Percentiles rank a stretch among this genome's conserved stretches.
Conservation (phyloP, 2,113 vertebrate genomes). For the Bothrops jararaca region DNA sequence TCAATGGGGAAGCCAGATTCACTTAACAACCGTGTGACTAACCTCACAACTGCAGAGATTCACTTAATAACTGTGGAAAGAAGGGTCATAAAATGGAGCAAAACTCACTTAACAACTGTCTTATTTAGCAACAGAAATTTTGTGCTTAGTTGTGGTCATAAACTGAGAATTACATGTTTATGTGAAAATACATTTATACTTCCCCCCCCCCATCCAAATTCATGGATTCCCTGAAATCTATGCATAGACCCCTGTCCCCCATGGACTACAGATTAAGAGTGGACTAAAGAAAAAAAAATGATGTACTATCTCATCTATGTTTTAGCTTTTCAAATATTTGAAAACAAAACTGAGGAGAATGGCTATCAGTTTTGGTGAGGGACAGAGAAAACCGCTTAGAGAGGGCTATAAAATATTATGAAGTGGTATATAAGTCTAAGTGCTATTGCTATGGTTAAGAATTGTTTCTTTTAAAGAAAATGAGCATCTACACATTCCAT, state of each 20-base stretch:
- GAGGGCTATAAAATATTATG: not conserved
- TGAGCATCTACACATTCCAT: not conserved
- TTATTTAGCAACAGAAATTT: not conserved
- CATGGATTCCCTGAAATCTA: not conserved
- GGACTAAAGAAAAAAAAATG: not conserved
- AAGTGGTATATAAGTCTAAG: not conserved
- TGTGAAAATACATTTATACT: not conserved
- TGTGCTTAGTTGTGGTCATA: not conserved
- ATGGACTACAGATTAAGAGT: not conserved
- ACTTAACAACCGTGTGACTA: not conserved
- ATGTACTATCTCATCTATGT: not conserved
- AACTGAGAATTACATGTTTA: not conserved
- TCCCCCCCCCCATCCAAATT: not conserved
- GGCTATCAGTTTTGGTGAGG: not conserved
- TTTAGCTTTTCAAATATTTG: not conserved
- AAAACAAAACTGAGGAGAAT: not conserved
- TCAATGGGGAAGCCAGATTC: not conserved
- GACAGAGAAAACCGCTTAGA: not conserved
- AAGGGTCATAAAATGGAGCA: not conserved
- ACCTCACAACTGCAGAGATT: not conserved
- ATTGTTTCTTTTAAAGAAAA: not conserved
- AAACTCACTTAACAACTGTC: not conserved
- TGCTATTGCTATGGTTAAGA: not conserved
- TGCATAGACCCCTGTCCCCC: not conserved
- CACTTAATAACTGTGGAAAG: not conserved